These are phyloP conservation scores for Tiliacea citrago DNA, from an alignment of 2,888 invertebrate species.

Conservation along the genomic window DNA sequence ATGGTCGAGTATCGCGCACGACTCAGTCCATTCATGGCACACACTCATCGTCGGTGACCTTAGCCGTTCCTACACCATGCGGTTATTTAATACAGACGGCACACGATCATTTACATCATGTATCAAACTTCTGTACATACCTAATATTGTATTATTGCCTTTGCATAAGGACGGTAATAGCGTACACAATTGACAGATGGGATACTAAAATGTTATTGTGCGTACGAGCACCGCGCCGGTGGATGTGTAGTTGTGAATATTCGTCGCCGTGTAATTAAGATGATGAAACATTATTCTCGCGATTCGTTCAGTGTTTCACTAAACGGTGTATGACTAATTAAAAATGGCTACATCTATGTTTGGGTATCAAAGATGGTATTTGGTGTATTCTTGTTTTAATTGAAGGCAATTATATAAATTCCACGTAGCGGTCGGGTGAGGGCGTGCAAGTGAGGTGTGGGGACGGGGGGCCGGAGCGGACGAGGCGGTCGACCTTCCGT, in stretches of 20 bases:
- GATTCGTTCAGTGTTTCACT: conserved; percentile 60
- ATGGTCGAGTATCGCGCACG: conserved; percentile 77
- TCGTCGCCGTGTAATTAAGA: conserved; percentile 69
- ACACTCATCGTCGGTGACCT: conserved; percentile 78
- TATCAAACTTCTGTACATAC: conserved; percentile 51
- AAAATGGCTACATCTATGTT: conserved; percentile 66
- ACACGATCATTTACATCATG: conserved; percentile 59
- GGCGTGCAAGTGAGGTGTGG: conserved; percentile 64
- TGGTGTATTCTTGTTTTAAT: conserved; percentile 85
- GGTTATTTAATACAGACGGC: conserved; percentile 71
- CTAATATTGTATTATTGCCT: conserved; percentile 32
- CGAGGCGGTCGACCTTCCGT: conserved; percentile 89
- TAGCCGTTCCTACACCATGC: conserved; percentile 74
- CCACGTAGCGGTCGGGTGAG: conserved; percentile 85
- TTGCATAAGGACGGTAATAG: conserved; percentile 40
- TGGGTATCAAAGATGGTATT: conserved; percentile 76
- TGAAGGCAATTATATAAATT: conserved; percentile 89
- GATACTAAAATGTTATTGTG: conserved; percentile 55
- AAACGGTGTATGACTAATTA: conserved; percentile 63
- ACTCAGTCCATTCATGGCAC: conserved; percentile 82
- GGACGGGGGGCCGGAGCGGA: conserved; percentile 66
- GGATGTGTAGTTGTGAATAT: conserved; percentile 74
- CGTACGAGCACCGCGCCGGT: conserved; percentile 50
- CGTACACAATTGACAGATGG: conserved; percentile 54
- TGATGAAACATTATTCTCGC: conserved; percentile 64